Conservation (phyloP, 1,140 invertebrate species). For the Solenopsis invicta region DNA sequence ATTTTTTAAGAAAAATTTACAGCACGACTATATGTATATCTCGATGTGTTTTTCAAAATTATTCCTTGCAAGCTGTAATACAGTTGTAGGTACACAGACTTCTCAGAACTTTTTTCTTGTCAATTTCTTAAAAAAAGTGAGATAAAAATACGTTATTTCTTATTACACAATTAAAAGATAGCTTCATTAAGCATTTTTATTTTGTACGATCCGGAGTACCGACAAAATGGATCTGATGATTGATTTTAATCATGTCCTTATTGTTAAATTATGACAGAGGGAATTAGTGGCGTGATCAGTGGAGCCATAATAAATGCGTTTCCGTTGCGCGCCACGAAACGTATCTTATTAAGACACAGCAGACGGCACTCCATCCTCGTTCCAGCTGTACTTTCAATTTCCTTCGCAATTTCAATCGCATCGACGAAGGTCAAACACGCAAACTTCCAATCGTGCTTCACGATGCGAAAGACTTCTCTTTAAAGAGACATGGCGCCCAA, state of each 20-base stretch:
- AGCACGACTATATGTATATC: too few species aligned
- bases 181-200: background rate
- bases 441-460: background rate
- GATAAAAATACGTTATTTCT: background rate
- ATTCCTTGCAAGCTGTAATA: background rate
- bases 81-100: too few species aligned
- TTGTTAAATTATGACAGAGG: conserved; percentile 40
- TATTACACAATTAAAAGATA: background rate
- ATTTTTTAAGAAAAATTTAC: too few species aligned
- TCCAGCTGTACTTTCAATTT: conserved; percentile 62
- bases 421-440: conserved; percentile 56
- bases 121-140: background rate
- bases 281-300: conserved; percentile 20
- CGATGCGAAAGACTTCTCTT: background rate
- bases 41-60: background rate
- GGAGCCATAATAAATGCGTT: conserved; percentile 38
- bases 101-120: background rate
- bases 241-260: conserved; percentile 43
- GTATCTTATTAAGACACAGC: conserved; percentile 51
- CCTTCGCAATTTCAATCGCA: conserved; percentile 61
- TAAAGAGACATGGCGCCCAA: conserved; percentile 5
- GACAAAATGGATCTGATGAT: background rate
- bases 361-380: conserved; percentile 30
- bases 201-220: too few species aligned
- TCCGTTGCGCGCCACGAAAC: conserved; percentile 37